Conservation (phyloP, 2,113 vertebrate species). For the Sceloporus tristichus region DNA sequence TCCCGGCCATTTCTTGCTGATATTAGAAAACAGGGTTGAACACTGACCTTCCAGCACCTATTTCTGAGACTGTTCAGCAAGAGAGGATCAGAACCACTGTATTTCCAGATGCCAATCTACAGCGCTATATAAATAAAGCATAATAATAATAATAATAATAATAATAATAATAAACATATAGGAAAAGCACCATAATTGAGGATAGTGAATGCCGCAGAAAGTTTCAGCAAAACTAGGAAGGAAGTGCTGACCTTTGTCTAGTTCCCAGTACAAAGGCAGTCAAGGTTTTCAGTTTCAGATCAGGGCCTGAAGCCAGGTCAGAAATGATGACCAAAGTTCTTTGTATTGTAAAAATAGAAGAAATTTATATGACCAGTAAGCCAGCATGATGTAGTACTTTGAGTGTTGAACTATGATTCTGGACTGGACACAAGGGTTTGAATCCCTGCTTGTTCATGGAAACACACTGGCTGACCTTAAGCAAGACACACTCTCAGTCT, state of each 20-base stretch:
- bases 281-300: not conserved
- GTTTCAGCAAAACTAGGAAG: not conserved
- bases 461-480: too few relatives aligned
- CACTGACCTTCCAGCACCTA: not conserved
- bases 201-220: not conserved
- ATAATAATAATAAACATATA: not conserved
- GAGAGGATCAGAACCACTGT: not conserved
- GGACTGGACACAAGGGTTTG: too few relatives aligned
- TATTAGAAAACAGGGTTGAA: not conserved
- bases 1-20: not conserved
- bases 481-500: too few relatives aligned
- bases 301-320: not conserved
- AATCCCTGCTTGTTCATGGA: too few relatives aligned
- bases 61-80: not conserved
- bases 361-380: too few relatives aligned
- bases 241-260: not conserved
- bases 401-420: too few relatives aligned
- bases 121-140: too few relatives aligned
- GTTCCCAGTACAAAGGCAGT: not conserved
- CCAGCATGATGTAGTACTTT: too few relatives aligned
- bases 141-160: too few relatives aligned
- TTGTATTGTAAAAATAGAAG: not conserved
- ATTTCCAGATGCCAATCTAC: not conserved
- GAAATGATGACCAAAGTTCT: not conserved
- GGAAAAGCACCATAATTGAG: not conserved